A percentile compares a stretch with the other conserved stretches of the same genome.
phyloP scores from a whole-genome alignment of 2,113 vertebrate genomes.

The Ginglymostoma cirratum region DNA sequence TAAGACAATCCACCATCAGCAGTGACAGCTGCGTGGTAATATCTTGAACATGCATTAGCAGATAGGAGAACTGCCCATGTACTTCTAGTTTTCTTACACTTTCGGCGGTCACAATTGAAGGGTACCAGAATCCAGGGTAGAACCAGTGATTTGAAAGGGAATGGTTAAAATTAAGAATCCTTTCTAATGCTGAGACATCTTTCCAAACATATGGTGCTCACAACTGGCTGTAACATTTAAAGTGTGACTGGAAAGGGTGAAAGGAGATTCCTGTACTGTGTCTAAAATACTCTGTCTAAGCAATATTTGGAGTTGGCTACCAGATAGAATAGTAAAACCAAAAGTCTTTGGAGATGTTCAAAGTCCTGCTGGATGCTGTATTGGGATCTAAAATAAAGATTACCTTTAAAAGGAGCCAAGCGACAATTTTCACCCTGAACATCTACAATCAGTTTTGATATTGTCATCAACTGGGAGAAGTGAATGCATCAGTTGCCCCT shows the following conservation, averaged over 20 bases:
- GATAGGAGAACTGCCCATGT: neutral
- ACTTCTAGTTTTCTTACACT: neutral
- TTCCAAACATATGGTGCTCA: no score
- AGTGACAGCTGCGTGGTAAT: neutral
- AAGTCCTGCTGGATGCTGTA: neutral
- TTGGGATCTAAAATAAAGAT: neutral
- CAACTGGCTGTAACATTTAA: neutral
- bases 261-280: neutral
- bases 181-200: no score
- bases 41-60: neutral
- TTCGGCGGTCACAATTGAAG: neutral
- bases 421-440: neutral
- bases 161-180: neutral
- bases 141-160: neutral
- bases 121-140: neutral
- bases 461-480: neutral
- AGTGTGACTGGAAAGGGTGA: neutral
- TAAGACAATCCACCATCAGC: neutral
- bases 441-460: neutral
- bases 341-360: neutral
- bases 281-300: neutral
- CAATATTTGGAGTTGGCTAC: neutral
- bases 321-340: neutral
- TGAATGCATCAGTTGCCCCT: neutral
- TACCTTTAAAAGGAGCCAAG: neutral